Conservation (phyloP, 2,888 invertebrate genomes). For the Megamerina dolium region DNA sequence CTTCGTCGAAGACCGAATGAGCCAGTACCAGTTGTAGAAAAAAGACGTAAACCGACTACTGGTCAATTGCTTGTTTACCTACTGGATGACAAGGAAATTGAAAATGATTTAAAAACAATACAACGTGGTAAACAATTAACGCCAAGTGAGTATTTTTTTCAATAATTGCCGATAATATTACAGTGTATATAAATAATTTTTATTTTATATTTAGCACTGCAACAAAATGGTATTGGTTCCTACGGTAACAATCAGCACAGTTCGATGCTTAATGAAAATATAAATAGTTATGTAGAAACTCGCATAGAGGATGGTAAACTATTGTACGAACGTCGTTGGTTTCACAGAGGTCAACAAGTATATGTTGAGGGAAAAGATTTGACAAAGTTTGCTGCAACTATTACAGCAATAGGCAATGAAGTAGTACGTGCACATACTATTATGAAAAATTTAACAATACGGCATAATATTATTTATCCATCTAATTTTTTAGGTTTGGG, state of each 20-base stretch:
- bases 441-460: not conserved
- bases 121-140: constrained; percentile 56
- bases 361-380: constrained; percentile 85
- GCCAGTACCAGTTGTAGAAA: constrained; percentile 80
- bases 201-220: constrained; percentile 46
- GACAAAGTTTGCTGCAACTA: constrained; percentile 79
- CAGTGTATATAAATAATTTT: constrained; percentile 18
- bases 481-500: constrained; percentile 69
- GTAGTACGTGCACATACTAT: constrained; percentile 57
- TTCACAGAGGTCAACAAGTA: constrained; percentile 88
- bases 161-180: no score
- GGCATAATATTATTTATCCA: not conserved
- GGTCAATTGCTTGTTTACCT: constrained; percentile 82
- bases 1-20: constrained; percentile 88
- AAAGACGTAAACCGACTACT: constrained; percentile 76
- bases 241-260: constrained; percentile 30
- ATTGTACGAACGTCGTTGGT: constrained; percentile 90
- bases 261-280: constrained; percentile 40
- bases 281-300: constrained; percentile 63
- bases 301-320: constrained; percentile 93
- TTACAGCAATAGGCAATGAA: constrained; percentile 86
- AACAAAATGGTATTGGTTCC: constrained; percentile 45
- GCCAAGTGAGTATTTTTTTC: constrained; percentile 51
- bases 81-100: constrained; percentile 83
- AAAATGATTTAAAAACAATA: constrained; percentile 77